Evolutionary conservation across 92 coral and sea anemone genomes (phyloP), one percentile per base, ranked within the genome.

Genomic region (Micromussa lordhowensis): DNA sequence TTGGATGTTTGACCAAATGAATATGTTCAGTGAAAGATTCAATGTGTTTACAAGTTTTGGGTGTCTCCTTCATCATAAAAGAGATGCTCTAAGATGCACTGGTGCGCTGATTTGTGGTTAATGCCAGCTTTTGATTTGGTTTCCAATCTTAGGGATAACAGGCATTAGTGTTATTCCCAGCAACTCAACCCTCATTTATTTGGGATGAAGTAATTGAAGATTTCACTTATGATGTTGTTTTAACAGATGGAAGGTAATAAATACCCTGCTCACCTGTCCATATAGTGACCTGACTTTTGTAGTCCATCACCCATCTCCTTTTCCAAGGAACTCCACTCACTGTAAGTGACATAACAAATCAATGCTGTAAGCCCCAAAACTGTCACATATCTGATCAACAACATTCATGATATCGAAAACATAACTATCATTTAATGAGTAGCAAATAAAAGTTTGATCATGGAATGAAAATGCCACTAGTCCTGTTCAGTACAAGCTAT

Each of bases 271-370:
- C 31, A 97, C 99, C 96, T 92, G 88, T 97, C 99, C 99, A 97
- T 97, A 82, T 96, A 95, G 87, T 97, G 99, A 32, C 99, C 99
- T 40, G 99, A 91, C 84, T 96, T 97, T 85, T 97, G 99, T 44
- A 97, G 88, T 34, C 93, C 94, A 87, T 97, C 98, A 26, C 99
- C 99, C 98, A 97, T 96, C 26, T 96, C 98, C 64, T 91, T 91
- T 92, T 97, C 99, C 54, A 97, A 82, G 13, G 89, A 86, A 82
- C 99, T 97, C 99, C 99, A 97, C 79, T 97, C 99, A 82, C 99
- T 97, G 85, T 16, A 79, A 72, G 40, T 70, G 35, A 44, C 32
- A 26, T 58, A 11, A 70, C 11, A 63, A 22, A 9, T 66, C 7
- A 55, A 55, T 9, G 13, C 13, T 7, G 22, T 55, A 15, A 16